Conservation (phyloP, 1,140 invertebrate genomes). For the Drosophila navojoa region DNA sequence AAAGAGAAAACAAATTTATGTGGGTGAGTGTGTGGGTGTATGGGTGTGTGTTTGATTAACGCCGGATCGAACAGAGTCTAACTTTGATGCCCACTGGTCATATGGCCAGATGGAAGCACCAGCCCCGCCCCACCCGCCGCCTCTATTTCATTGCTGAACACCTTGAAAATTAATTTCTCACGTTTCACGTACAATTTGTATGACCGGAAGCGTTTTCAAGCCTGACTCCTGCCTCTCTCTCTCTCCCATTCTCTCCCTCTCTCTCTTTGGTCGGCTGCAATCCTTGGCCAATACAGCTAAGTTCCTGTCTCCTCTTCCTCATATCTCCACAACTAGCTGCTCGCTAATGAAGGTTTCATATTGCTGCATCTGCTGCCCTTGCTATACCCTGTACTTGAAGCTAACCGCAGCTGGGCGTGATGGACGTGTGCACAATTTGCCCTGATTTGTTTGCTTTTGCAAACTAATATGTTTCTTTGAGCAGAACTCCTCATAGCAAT, state of each 20-base stretch:
- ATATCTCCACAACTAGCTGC: constrained; percentile 15
- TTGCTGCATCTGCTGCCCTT: constrained; percentile 44
- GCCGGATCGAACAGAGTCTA: not conserved
- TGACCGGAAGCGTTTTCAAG: constrained; percentile 69
- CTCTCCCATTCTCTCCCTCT: no score
- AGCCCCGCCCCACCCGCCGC: not conserved
- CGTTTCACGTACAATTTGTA: constrained; percentile 75
- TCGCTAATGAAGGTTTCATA: constrained; percentile 74
- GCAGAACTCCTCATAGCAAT: no score
- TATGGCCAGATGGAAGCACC: not conserved
- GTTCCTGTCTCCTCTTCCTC: not conserved
- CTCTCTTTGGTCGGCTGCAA: constrained; percentile 2
- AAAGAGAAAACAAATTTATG: not conserved
- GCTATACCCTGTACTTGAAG: constrained; percentile 18
- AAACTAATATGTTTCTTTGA: no score
- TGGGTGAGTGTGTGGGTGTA: not conserved
- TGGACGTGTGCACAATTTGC: no score
- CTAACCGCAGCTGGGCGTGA: not conserved
- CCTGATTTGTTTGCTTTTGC: not conserved
- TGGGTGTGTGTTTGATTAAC: not conserved
- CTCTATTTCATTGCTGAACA: constrained; percentile 29
- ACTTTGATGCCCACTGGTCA: constrained; percentile 13
- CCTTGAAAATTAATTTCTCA: constrained; percentile 74
- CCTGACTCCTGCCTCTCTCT: not conserved
- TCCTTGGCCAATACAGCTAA: not conserved